phyloP scores from a whole-genome alignment of 2,797 vertebrate genomes.

The Phoebastria nigripes region DNA sequence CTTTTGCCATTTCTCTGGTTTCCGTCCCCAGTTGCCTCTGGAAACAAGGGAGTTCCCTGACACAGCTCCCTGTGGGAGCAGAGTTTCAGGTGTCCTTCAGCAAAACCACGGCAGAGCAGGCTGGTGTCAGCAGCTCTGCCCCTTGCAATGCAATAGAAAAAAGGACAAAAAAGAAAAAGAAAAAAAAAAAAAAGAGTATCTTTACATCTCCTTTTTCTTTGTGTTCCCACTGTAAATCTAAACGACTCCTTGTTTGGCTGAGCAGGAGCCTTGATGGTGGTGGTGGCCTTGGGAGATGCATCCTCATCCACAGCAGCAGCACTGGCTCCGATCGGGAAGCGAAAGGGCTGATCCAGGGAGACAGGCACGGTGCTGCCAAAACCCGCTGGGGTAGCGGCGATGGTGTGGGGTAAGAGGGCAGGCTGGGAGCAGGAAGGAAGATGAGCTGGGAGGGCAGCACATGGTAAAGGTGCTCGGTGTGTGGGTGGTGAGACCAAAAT shows the following conservation, averaged over 20 bases:
- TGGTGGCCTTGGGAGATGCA: neutral
- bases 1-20: neutral
- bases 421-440: neutral
- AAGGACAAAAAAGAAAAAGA: neutral
- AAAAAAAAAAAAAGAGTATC: neutral
- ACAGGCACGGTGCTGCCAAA: rapidly evolving
- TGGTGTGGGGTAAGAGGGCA: neutral
- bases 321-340: rapidly evolving
- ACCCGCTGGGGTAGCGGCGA: rapidly evolving
- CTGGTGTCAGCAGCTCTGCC: neutral
- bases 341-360: neutral
- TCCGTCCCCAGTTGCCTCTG: neutral
- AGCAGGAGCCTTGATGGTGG: neutral
- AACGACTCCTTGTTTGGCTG: neutral
- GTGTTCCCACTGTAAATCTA: neutral
- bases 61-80: neutral
- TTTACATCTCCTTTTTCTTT: neutral
- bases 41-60: neutral
- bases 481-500: neutral
- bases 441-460: neutral
- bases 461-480: rapidly evolving
- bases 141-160: neutral
- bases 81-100: neutral
- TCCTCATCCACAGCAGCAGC: neutral
- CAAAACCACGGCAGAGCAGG: neutral